Conservation (phyloP, 2,113 vertebrate genomes). For the Myocastor coypus region DNA sequence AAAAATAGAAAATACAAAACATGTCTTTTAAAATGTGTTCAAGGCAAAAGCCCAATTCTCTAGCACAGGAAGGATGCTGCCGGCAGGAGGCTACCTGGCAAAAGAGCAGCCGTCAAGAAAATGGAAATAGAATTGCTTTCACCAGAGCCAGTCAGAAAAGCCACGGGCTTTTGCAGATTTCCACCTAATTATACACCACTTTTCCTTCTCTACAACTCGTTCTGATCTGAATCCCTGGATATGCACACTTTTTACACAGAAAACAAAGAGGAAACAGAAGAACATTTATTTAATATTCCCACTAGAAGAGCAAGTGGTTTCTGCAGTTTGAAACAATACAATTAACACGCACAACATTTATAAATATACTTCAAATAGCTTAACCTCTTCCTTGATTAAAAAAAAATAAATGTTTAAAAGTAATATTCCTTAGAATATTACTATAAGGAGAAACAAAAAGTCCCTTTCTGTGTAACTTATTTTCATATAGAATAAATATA, state of each 20-base stretch:
- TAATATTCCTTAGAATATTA: not conserved
- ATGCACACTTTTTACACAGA: constrained; percentile 12
- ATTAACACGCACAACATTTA: constrained; percentile 32
- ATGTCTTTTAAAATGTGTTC: constrained; percentile 27
- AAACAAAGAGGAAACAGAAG: constrained; percentile 38
- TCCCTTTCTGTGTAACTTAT: not conserved
- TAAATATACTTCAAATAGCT: constrained; percentile 13
- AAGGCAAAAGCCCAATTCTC: not conserved
- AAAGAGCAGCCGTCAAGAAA: constrained; percentile 14
- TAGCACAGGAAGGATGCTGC: not conserved
- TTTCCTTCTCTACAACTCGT: not conserved
- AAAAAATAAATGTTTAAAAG: not conserved
- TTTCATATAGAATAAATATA: not conserved
- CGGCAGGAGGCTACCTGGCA: constrained; percentile 25
- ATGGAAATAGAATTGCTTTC: constrained; percentile 33
- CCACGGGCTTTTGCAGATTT: constrained; percentile 7
- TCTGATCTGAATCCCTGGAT: constrained; percentile 28
- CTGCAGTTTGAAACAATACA: constrained; percentile 49
- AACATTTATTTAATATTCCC: constrained; percentile 37
- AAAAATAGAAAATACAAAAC: constrained; percentile 30
- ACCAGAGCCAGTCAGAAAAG: constrained; percentile 34
- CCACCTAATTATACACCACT: constrained; percentile 37
- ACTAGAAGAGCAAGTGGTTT: not conserved
- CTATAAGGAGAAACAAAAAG: not conserved
- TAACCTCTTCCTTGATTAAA: not conserved